Evolutionary conservation across 2,113 vertebrate species (phyloP).

Genomic region (Suricata suricatta): DNA sequence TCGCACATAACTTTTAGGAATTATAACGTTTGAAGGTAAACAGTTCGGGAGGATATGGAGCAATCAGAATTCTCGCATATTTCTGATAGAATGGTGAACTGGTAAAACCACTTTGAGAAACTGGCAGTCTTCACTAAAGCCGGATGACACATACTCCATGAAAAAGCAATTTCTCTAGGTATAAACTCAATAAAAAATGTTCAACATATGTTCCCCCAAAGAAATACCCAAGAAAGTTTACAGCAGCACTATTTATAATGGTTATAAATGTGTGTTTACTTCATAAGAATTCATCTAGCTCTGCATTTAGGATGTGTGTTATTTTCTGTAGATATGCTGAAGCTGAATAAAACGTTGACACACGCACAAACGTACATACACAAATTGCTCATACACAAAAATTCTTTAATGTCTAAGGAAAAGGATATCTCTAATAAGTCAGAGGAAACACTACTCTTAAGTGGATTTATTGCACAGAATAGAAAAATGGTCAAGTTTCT

Average conservation of each 20-base stretch:
- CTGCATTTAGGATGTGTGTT: conserved; percentile 32
- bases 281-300: conserved; percentile 64
- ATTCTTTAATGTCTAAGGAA: not conserved
- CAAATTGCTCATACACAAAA: not conserved
- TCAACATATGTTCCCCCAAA: conserved; percentile 38
- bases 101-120: conserved; percentile 57
- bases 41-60: not conserved
- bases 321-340: conserved; percentile 33
- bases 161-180: conserved; percentile 51
- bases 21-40: not conserved
- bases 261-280: conserved; percentile 55
- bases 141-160: not conserved
- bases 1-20: not conserved
- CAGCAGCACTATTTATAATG: conserved; percentile 51
- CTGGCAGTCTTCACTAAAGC: not conserved
- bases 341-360: conserved; percentile 22
- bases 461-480: not conserved
- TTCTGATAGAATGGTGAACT: not conserved
- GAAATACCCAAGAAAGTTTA: conserved; percentile 62
- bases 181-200: conserved; percentile 54
- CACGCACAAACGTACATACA: not conserved
- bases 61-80: not conserved
- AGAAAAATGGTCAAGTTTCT: not conserved
- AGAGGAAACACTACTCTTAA: not conserved
- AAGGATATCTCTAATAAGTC: conserved; percentile 1